Percentiles rank a stretch among this genome's conserved stretches.
phyloP scores from a whole-genome alignment of 2,888 invertebrate species.

The Philereme transversata region DNA sequence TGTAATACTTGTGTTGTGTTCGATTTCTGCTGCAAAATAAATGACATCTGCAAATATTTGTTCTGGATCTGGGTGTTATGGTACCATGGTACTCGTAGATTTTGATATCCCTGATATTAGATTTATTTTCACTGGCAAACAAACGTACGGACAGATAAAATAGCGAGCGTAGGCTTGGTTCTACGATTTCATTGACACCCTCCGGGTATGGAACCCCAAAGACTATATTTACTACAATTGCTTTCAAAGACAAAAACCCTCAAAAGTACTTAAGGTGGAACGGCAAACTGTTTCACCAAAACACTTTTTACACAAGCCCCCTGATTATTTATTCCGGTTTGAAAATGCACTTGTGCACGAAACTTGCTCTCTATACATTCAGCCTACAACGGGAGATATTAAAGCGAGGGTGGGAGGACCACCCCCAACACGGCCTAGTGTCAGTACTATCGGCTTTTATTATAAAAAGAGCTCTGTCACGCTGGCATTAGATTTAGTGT shows the following conservation, averaged over 20 bases:
- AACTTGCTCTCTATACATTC: constrained; percentile 60
- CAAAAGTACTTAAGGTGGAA: constrained; percentile 18
- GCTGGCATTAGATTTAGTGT: constrained; percentile 7
- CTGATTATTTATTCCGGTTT: constrained; percentile 61
- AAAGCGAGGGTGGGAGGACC: constrained; percentile 46
- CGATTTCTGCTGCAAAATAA: no score
- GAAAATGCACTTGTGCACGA: constrained; percentile 66
- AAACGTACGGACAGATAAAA: no score
- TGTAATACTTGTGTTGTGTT: no score
- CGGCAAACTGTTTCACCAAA: constrained; percentile 34
- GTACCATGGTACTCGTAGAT: no score
- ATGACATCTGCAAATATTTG: no score
- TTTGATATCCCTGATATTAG: no score
- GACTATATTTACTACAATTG: not conserved
- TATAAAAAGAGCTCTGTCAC: constrained; percentile 14
- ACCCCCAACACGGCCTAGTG: constrained; percentile 13
- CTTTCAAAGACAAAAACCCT: constrained; percentile 8
- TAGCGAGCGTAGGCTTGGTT: no score
- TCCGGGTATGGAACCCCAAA: no score
- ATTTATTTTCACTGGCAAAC: no score
- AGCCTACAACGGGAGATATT: constrained; percentile 62
- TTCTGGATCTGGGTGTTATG: no score
- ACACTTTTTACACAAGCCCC: constrained; percentile 41
- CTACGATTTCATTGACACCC: no score
- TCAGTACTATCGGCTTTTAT: constrained; percentile 12